Conservation (phyloP, 2,888 invertebrate species). For the Entomobrya proxima region DNA sequence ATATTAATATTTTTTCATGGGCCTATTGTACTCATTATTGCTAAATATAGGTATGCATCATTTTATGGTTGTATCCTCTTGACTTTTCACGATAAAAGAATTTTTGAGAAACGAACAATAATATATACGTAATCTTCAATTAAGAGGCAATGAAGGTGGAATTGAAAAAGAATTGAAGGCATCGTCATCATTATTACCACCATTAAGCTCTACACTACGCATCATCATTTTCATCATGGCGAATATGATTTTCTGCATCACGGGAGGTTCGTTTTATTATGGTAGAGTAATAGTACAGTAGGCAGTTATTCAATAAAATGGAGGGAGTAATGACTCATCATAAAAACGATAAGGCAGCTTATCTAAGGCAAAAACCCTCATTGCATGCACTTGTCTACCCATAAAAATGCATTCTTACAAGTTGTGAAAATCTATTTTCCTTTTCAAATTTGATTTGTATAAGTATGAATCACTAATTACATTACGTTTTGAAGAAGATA, state of each 20-base stretch:
- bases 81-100: not conserved
- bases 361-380: not conserved
- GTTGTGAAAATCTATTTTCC: constrained; percentile 23
- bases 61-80: not conserved
- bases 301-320: constrained; percentile 24
- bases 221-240: not conserved
- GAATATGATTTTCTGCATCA: not conserved
- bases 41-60: not conserved
- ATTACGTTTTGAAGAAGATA: not conserved
- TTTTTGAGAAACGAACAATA: not conserved
- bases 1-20: not conserved
- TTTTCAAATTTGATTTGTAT: constrained; percentile 3
- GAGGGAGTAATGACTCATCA: constrained; percentile 17
- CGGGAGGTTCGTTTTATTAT: constrained; percentile 23
- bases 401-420: not conserved
- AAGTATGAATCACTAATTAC: constrained; percentile 1
- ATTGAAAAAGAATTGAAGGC: not conserved
- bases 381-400: not conserved
- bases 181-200: not conserved
- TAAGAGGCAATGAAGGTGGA: not conserved
- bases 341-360: not conserved
- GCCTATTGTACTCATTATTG: not conserved
- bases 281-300: not conserved
- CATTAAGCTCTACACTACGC: not conserved
- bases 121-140: not conserved